Evolutionary conservation across 2,113 vertebrate genomes (phyloP).

Genomic region (Capra hircus): DNA sequence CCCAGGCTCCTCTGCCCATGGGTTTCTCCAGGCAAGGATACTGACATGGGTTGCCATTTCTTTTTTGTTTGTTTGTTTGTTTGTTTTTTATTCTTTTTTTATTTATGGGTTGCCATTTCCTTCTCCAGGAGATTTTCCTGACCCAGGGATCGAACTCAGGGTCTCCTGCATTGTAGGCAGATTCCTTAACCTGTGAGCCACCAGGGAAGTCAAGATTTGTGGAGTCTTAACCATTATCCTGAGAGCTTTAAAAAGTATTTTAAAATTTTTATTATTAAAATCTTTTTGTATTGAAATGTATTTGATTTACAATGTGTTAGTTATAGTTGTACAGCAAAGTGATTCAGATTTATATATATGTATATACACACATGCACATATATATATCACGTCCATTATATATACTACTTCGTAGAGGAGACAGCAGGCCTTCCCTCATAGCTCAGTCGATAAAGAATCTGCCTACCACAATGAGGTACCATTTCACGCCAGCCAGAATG

Average conservation of each 20-base stretch:
- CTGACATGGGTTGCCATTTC: neutral
- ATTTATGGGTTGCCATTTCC: neutral
- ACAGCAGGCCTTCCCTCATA: neutral
- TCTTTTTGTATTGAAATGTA: neutral
- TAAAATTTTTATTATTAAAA: neutral
- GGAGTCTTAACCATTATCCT: neutral
- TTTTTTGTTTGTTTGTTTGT: no score
- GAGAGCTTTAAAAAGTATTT: neutral
- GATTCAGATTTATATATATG: neutral
- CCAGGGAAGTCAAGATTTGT: neutral
- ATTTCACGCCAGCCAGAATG: no score
- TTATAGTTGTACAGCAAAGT: neutral
- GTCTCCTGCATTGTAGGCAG: neutral
- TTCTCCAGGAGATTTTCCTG: neutral
- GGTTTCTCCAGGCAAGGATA: neutral
- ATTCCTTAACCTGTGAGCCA: neutral
- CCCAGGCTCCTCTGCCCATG: neutral
- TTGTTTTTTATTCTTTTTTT: no score
- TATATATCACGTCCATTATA: neutral
- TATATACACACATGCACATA: neutral
- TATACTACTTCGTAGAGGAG: neutral
- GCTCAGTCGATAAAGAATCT: neutral
- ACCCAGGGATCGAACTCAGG: neutral
- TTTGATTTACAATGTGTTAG: neutral
- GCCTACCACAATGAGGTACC: no score